phyloP scores from a whole-genome alignment of 2,113 vertebrate species.

The Galbula dea region DNA sequence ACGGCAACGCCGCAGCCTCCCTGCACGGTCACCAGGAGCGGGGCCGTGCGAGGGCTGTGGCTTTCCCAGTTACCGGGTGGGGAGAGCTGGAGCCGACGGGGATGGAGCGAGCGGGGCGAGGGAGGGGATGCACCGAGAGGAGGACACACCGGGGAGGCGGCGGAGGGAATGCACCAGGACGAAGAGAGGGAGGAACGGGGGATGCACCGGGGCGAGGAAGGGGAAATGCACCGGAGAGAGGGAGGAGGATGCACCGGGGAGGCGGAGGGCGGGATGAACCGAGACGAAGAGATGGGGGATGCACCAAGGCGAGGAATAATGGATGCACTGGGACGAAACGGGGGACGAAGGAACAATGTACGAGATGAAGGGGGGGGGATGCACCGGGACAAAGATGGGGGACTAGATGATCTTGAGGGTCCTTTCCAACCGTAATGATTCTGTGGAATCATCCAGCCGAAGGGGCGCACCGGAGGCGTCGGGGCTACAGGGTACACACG shows the following conservation, averaged over 20 bases:
- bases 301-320: not conserved
- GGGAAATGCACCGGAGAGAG: not conserved
- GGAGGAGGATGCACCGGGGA: not conserved
- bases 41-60: not conserved
- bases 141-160: not conserved
- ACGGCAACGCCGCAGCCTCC: not conserved
- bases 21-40: not conserved
- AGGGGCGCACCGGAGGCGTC: no score
- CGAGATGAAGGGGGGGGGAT: not conserved
- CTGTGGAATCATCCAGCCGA: not conserved
- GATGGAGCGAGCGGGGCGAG: not conserved
- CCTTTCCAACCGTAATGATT: no score
- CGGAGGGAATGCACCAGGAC: not conserved
- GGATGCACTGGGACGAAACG: no score
- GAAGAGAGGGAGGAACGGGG: not conserved
- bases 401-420: no score
- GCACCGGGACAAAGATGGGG: not conserved
- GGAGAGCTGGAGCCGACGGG: not conserved
- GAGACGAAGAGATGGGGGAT: no score
- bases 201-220: not conserved
- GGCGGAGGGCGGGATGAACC: not conserved
- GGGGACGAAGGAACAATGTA: no score
- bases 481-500: no score
- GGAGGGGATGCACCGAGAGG: not conserved
- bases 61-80: not conserved